Conservation (phyloP, 1,140 invertebrate species). For the Stratiolaelaps scimitus region DNA sequence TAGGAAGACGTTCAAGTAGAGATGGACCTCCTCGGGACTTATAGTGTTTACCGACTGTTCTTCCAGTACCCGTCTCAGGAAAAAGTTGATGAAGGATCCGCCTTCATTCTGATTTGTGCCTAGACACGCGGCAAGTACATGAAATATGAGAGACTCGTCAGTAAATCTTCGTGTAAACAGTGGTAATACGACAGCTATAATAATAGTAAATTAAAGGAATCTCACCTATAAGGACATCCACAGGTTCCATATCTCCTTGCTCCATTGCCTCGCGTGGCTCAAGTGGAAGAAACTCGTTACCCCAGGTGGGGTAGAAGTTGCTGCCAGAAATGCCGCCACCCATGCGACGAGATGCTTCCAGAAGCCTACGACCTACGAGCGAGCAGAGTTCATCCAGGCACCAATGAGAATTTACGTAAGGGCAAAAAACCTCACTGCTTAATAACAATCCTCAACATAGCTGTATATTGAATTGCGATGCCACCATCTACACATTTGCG, state of each 20-base stretch:
- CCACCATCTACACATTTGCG: no score
- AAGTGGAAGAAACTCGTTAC: slow-evolving; percentile 17
- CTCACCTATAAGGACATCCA: slow-evolving; percentile 21
- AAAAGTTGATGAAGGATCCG: slow-evolving; percentile 16
- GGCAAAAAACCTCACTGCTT: no score
- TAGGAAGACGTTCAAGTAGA: slow-evolving; percentile 13
- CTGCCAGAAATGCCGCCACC: slow-evolving; percentile 15
- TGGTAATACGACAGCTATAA: no score
- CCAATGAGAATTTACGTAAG: no score
- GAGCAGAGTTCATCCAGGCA: no score
- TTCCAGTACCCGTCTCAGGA: background rate
- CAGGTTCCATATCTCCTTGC: slow-evolving; percentile 19
- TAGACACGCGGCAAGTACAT: no score
- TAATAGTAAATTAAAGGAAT: background rate
- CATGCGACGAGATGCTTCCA: slow-evolving; percentile 16
- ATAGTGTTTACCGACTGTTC: slow-evolving; percentile 3
- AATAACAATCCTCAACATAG: no score
- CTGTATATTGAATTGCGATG: no score
- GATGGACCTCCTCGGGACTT: slow-evolving; percentile 6
- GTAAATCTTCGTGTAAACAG: no score
- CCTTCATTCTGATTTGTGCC: slow-evolving; percentile 27
- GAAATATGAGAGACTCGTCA: no score
- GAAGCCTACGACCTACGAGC: background rate
- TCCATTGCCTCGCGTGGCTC: slow-evolving; percentile 22
- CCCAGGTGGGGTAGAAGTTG: slow-evolving; percentile 25